These are phyloP conservation scores for Cochlearius cochlearius DNA, from an alignment of 2,113 vertebrate species.

Conservation along the genomic window DNA sequence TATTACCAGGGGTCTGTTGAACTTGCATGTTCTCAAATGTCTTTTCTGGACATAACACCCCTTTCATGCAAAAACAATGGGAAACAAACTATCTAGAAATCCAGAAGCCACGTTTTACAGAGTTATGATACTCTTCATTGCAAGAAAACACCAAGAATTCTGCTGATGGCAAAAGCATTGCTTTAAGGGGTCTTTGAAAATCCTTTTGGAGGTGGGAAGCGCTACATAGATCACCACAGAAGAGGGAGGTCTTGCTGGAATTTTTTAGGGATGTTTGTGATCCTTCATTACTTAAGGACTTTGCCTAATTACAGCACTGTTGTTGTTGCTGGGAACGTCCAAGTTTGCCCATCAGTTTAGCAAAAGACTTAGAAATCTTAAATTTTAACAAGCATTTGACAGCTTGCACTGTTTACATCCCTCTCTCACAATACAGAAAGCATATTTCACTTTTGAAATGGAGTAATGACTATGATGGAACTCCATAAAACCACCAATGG, in stretches of 20 bases:
- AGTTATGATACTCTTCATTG: neutral
- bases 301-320: neutral
- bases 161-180: neutral
- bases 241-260: neutral
- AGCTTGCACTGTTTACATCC: neutral
- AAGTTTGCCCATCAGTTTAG: neutral
- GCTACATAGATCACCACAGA: neutral
- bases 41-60: neutral
- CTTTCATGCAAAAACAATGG: neutral
- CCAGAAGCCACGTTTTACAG: neutral
- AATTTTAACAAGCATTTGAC: neutral
- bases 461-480: neutral
- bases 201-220: neutral
- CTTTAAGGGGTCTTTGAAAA: neutral
- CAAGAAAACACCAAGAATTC: neutral
- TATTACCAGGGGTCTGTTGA: neutral
- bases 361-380: neutral
- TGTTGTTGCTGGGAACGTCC: neutral
- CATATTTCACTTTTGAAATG: neutral
- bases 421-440: neutral
- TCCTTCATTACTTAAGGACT: neutral
- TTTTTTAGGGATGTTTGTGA: neutral
- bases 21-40: neutral
- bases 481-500: neutral
- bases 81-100: neutral